These are phyloP conservation scores for Pelochelys cantorii DNA, from an alignment of 2,797 vertebrate genomes.

Conservation along the genomic window DNA sequence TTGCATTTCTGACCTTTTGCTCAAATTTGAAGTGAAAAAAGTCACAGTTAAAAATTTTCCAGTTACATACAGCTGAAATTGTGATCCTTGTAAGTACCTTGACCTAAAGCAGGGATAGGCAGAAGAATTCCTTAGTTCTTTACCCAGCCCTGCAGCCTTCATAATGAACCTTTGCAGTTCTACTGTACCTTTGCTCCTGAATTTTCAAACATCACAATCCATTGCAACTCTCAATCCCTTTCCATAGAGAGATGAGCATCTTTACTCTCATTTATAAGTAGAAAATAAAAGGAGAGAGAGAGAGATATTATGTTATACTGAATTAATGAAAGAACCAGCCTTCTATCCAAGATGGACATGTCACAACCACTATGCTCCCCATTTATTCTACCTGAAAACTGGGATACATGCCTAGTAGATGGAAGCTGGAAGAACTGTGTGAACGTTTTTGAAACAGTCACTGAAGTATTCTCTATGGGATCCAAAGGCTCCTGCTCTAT, in stretches of 20 bases:
- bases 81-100: neutral
- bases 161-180: neutral
- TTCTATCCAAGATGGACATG: neutral
- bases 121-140: neutral
- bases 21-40: neutral
- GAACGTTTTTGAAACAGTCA: slow-evolving; percentile 18
- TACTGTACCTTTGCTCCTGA: neutral
- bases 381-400: rapidly evolving
- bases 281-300: neutral
- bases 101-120: neutral
- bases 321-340: neutral
- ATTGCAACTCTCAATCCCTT: neutral
- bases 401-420: neutral
- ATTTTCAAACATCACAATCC: neutral
- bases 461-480: neutral
- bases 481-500: neutral
- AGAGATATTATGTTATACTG: neutral
- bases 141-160: neutral
- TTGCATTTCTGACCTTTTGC: neutral
- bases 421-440: neutral
- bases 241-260: neutral
- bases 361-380: neutral
- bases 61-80: neutral
- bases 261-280: neutral
- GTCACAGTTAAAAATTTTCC: neutral